Evolutionary conservation across 2,888 invertebrate genomes (phyloP).

Genomic region (Drosophila demipolita): DNA sequence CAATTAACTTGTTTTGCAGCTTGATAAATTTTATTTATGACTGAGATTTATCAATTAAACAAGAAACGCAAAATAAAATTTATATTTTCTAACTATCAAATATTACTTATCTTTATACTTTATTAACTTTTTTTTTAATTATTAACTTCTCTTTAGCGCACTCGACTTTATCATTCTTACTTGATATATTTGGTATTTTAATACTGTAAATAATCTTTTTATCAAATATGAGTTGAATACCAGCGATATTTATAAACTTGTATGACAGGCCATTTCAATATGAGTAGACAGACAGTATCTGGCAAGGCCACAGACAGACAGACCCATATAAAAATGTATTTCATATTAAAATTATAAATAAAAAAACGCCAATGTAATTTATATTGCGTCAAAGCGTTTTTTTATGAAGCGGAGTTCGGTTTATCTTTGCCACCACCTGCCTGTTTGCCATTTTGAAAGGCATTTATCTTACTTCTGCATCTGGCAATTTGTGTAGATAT

Average conservation of each 20-base stretch:
- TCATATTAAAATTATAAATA: slow-evolving; percentile 63
- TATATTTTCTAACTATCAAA: not conserved
- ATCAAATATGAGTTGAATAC: slow-evolving; percentile 54
- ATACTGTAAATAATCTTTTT: slow-evolving; percentile 25
- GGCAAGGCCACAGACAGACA: slow-evolving; percentile 18
- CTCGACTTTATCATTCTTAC: not conserved
- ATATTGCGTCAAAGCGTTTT: slow-evolving; percentile 43
- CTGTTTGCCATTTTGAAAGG: slow-evolving; percentile 44
- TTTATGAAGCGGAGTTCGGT: slow-evolving; percentile 32
- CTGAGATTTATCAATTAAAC: not conserved
- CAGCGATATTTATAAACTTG: slow-evolving; percentile 66
- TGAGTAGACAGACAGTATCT: slow-evolving; percentile 1
- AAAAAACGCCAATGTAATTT: slow-evolving; percentile 53
- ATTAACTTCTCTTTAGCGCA: no score
- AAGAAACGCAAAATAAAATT: not conserved
- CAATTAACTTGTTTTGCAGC: not conserved
- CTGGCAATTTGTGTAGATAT: slow-evolving; percentile 60
- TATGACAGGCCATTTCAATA: slow-evolving; percentile 40
- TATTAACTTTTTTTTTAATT: no score
- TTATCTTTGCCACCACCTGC: slow-evolving; percentile 39
- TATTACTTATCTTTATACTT: not conserved
- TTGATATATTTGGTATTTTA: slow-evolving; percentile 1
- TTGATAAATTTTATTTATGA: not conserved
- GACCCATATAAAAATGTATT: slow-evolving; percentile 37
- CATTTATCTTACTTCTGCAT: slow-evolving; percentile 45